Base-by-base conservation (phyloP, 2,113 vertebrate species). In the Bujurquina vittata region DNA sequence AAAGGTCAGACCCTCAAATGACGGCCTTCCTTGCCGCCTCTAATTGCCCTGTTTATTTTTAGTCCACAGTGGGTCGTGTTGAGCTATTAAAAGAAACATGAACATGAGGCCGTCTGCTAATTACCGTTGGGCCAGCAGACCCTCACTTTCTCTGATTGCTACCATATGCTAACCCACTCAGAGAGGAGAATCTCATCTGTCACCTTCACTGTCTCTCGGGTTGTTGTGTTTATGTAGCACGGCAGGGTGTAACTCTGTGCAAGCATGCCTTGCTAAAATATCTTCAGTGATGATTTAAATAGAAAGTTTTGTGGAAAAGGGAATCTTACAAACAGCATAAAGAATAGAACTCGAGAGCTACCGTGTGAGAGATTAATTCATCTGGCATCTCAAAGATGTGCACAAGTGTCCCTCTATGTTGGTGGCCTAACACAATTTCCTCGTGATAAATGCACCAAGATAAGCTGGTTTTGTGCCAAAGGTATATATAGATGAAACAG, bases 11-110 rank as follows among this genome's bases (percentile, higher is more conserved):
- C 67, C 93, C 86, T 92, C 81, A 95, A 96, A 96, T 95, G 94
- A 94, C 77, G 88, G 88, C 85, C 93, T 92, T 93, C 93, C 92
- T 94, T 79, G 84, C 93, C 69, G 83, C 89, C 92, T 89, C 92
- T 93, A 95, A 96, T 95, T 95, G 94, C 83, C 90, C 82, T 95
- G 92, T 96, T 96, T 96, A 96, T 96, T 96, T 96, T 95, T 96
- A 96, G 95, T 95, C 94, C 93, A 94, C 94, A 93, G 95, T 93
- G 89, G 82, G 91, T 95, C 91, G 95, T 96, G 96, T 91, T 89
- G 93, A 86, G 95, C 96, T 97, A 95, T 97, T 97, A 97, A 96
- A 96, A 96, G 96, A 96, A 97, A 96, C 91, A 89, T 93, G 95
- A 94, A 95, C 94, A 93, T 91, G 96, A 96, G 94, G 95, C 93